These are phyloP conservation scores for Coelinius sp. DNA, from an alignment of 2,888 invertebrate species.

Conservation along the genomic window DNA sequence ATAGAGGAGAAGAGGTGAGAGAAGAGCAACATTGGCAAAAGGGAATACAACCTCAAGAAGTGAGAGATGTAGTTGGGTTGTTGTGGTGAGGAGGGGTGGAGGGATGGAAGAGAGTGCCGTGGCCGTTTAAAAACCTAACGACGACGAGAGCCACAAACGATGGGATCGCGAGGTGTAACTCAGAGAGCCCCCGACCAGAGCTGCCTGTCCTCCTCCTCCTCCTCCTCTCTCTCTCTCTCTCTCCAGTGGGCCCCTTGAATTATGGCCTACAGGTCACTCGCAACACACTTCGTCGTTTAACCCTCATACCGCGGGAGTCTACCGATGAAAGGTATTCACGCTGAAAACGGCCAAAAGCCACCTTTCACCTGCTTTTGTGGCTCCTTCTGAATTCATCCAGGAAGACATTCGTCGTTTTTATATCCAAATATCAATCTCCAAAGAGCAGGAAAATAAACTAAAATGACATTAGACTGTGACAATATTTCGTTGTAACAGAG, in stretches of 20 bases:
- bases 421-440: neutral
- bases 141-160: conserved; percentile 49
- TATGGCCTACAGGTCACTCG: conserved; percentile 66
- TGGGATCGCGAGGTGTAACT: conserved; percentile 63
- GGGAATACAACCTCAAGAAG: neutral
- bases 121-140: conserved; percentile 35
- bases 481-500: conserved; percentile 1
- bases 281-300: conserved; percentile 70
- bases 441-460: neutral
- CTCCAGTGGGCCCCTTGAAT: conserved; percentile 54
- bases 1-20: conserved; percentile 16
- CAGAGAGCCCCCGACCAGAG: conserved; percentile 39
- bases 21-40: neutral
- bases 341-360: neutral
- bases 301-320: conserved; percentile 53
- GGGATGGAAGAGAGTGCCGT: conserved; percentile 24
- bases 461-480: neutral
- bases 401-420: neutral
- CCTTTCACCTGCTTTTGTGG: neutral
- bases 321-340: conserved; percentile 23
- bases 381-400: neutral
- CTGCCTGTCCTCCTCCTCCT: conserved; percentile 50
- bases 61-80: neutral
- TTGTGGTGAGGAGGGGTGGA: neutral
- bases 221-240: too few relatives aligned